These are phyloP conservation scores for Cryptoprocta ferox DNA, from an alignment of 2,797 vertebrate genomes.

Conservation along the genomic window DNA sequence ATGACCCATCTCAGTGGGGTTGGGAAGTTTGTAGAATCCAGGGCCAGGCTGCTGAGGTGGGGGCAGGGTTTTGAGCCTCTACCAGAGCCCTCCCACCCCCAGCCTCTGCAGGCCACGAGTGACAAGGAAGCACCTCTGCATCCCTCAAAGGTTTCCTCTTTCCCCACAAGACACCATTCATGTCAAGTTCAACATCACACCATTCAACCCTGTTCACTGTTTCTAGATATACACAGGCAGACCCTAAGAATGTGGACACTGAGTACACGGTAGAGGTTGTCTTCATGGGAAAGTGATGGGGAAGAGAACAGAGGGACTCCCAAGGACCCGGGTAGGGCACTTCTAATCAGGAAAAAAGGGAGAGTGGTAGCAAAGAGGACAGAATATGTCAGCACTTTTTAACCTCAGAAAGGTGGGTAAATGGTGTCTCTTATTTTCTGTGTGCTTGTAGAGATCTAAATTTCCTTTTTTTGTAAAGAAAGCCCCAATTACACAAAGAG, in stretches of 20 bases:
- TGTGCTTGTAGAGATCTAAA: neutral
- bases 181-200: neutral
- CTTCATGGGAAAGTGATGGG: neutral
- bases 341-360: neutral
- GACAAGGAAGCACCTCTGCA: neutral
- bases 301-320: neutral
- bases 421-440: neutral
- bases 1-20: neutral
- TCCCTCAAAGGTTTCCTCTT: neutral
- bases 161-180: neutral
- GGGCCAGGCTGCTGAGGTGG: neutral
- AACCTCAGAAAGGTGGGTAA: neutral
- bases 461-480: slow-evolving; percentile 12
- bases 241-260: neutral
- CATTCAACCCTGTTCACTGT: neutral
- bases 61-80: neutral
- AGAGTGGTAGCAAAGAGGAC: neutral
- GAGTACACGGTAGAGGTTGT: neutral
- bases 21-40: neutral
- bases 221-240: neutral
- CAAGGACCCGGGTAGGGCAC: accelerated
- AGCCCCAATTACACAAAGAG: neutral
- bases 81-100: too few relatives aligned
- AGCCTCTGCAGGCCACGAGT: neutral
- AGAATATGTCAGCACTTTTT: neutral